These are phyloP conservation scores for Periplaneta americana DNA, from an alignment of 1,140 invertebrate genomes.

Conservation along the genomic window DNA sequence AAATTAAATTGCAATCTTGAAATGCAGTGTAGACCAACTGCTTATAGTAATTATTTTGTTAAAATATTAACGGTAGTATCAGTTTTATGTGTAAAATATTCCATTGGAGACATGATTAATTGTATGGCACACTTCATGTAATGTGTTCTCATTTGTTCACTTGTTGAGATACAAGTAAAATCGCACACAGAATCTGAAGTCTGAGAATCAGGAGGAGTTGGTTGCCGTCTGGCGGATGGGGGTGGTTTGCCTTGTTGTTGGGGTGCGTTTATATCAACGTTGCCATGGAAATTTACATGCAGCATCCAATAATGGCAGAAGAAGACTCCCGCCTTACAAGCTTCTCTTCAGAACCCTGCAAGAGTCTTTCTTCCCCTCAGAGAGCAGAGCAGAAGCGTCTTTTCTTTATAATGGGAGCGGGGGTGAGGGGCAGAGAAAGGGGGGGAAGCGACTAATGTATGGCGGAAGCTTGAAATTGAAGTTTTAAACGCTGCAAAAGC, in stretches of 20 bases:
- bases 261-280: conserved; percentile 26
- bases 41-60: no score
- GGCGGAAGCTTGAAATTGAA: conserved; percentile 17
- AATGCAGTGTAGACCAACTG: no score
- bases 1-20: no score
- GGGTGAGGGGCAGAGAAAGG: background rate
- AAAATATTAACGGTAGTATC: no score
- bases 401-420: background rate
- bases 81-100: no score
- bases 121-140: no score
- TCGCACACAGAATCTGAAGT: no score
- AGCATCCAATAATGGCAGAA: conserved; percentile 18
- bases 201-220: background rate
- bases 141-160: no score
- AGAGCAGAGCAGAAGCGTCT: background rate
- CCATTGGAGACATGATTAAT: no score
- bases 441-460: conserved; percentile 10
- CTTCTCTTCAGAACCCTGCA: conserved; percentile 12
- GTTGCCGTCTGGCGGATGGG: background rate
- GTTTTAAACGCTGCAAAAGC: conserved; percentile 11
- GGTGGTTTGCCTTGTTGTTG: background rate
- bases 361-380: conserved; percentile 5
- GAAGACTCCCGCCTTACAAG: conserved; percentile 1
- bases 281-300: conserved; percentile 50
- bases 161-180: no score